Percentiles rank a stretch among this genome's conserved stretches.
Conservation (phyloP, 2,888 invertebrate genomes). For the Tinea trinotella region DNA sequence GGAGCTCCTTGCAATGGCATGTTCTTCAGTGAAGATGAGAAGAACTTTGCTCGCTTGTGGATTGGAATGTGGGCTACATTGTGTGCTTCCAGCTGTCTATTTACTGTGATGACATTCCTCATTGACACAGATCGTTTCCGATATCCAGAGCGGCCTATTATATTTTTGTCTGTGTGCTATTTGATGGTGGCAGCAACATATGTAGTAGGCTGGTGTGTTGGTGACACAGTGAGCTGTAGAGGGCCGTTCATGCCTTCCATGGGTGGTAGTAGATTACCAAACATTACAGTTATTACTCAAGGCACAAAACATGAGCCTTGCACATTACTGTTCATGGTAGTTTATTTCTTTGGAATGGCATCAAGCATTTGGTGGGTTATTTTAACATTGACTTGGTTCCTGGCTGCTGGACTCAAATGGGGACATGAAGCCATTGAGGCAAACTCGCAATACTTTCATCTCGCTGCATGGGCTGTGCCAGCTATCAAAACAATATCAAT, state of each 20-base stretch:
- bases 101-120: constrained; percentile 92
- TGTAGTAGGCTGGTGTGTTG: constrained; percentile 87
- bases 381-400: constrained; percentile 95
- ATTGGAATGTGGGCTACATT: constrained; percentile 94
- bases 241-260: constrained; percentile 83
- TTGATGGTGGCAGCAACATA: constrained; percentile 95
- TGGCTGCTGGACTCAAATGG: constrained; percentile 97
- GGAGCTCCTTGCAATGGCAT: constrained; percentile 94
- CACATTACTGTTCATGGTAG: constrained; percentile 95
- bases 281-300: constrained; percentile 89
- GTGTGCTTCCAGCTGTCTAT: constrained; percentile 91
- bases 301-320: constrained; percentile 88
- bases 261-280: constrained; percentile 78
- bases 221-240: constrained; percentile 86
- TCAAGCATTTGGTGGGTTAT: constrained; percentile 99
- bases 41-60: constrained; percentile 90
- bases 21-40: constrained; percentile 89
- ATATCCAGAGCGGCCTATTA: constrained; percentile 98
- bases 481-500: constrained; percentile 96
- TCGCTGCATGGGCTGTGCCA: constrained; percentile 98
- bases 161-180: constrained; percentile 96
- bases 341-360: constrained; percentile 97
- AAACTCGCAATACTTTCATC: constrained; percentile 96
- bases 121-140: constrained; percentile 96
- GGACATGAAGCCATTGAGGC: constrained; percentile 98